Conservation (phyloP, 2,888 invertebrate species). For the Neria commutata region DNA sequence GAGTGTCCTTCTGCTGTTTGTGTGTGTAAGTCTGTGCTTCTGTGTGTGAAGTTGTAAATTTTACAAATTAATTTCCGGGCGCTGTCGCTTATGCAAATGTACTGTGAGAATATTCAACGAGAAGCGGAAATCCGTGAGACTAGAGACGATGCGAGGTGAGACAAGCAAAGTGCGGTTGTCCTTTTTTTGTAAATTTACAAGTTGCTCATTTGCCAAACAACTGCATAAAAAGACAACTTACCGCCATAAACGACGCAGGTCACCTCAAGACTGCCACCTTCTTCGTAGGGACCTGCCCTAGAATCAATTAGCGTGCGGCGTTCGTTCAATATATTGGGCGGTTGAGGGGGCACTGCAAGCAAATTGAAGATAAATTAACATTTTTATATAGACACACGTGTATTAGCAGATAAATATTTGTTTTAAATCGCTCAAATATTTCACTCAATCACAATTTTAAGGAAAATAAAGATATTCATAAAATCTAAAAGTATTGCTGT, state of each 20-base stretch:
- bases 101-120: background rate
- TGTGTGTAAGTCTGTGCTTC: constrained; percentile 3
- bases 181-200: background rate
- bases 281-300: constrained; percentile 74
- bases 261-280: constrained; percentile 72
- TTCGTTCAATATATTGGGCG: constrained; percentile 73
- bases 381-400: background rate
- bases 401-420: background rate
- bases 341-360: constrained; percentile 72
- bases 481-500: no score
- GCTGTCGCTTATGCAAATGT: background rate
- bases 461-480: background rate
- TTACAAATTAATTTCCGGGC: constrained; percentile 8
- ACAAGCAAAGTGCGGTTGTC: background rate
- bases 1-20: background rate
- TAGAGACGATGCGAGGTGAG: no score
- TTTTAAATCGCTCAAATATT: no score
- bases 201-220: no score
- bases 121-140: background rate
- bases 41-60: constrained; percentile 15
- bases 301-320: constrained; percentile 67
- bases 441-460: no score
- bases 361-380: background rate
- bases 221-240: no score
- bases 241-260: constrained; percentile 77